phyloP scores from a whole-genome alignment of 2,797 vertebrate genomes.

The Acanthopagrus latus region DNA sequence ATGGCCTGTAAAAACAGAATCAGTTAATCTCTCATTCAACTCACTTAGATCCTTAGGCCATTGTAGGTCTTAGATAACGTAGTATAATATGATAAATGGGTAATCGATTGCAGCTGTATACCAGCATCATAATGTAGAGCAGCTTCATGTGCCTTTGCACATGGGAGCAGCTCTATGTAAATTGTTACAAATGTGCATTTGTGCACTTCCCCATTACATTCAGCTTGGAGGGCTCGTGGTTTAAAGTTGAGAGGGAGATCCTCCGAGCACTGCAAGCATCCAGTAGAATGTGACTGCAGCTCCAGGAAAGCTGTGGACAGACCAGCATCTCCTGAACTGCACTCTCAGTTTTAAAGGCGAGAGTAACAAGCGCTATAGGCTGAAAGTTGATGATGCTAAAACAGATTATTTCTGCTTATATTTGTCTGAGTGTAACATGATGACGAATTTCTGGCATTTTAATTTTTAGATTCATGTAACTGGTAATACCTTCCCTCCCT shows the following conservation, averaged over 20 bases:
- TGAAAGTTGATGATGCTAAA: background rate
- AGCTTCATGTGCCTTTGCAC: constrained; percentile 8
- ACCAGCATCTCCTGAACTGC: background rate
- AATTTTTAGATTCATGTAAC: background rate
- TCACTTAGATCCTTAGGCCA: background rate
- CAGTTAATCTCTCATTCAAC: background rate
- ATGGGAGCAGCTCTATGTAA: background rate
- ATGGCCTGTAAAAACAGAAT: background rate
- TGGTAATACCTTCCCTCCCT: background rate
- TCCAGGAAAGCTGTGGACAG: background rate
- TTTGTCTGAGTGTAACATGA: background rate
- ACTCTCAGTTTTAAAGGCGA: background rate
- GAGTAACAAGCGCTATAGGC: background rate
- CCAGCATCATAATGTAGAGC: background rate
- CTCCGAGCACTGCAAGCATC: background rate
- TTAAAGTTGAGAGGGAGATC: background rate
- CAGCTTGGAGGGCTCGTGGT: background rate
- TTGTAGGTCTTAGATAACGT: constrained; percentile 6
- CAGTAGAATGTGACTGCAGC: background rate
- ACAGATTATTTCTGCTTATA: background rate
- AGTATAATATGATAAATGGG: constrained; percentile 14
- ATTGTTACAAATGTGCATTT: background rate
- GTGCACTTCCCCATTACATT: background rate
- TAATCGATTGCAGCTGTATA: constrained; percentile 5
- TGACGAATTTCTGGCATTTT: background rate